A percentile compares a stretch with the other conserved stretches of the same genome.
Evolutionary conservation across 2,797 vertebrate genomes (phyloP).

Genomic region (Hyperoplus immaculatus): DNA sequence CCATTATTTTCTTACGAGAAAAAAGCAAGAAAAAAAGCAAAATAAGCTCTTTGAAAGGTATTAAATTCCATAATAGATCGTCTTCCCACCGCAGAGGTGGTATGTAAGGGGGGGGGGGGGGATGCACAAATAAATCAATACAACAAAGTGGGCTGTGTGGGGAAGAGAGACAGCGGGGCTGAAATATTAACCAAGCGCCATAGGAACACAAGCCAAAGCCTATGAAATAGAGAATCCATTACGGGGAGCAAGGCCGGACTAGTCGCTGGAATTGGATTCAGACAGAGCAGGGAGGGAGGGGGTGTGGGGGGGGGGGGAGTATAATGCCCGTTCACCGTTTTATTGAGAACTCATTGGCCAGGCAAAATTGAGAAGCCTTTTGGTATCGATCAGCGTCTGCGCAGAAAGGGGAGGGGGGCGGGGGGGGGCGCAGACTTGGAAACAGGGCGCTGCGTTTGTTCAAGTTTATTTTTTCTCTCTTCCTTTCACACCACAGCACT

Average conservation of each 20-base stretch:
- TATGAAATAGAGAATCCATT: constrained; percentile 84
- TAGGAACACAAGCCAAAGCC: constrained; percentile 78
- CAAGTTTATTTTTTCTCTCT: constrained; percentile 44
- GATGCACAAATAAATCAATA: constrained; percentile 85
- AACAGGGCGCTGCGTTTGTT: constrained; percentile 7
- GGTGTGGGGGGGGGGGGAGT: constrained; percentile 9
- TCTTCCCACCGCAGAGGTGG: constrained; percentile 73
- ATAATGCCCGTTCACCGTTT: constrained; percentile 66
- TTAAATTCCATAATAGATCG: constrained; percentile 83
- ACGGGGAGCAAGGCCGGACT: constrained; percentile 69
- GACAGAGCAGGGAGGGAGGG: constrained; percentile 32
- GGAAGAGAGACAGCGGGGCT: constrained; percentile 66
- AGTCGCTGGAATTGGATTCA: constrained; percentile 82
- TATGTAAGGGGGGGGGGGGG: constrained; percentile 36
- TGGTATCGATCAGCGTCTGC: constrained; percentile 79
- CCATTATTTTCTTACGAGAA: constrained; percentile 53
- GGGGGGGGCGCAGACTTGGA: constrained; percentile 31
- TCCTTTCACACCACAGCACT: background rate
- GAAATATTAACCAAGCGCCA: constrained; percentile 86
- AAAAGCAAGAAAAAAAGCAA: constrained; percentile 20
- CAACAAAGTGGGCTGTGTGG: constrained; percentile 75
- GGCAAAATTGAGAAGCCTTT: constrained; percentile 80
- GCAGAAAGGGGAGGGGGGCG: constrained; percentile 35
- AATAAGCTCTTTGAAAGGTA: constrained; percentile 77
- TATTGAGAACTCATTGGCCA: constrained; percentile 78